Evolutionary conservation across 1,140 invertebrate species (phyloP).

Genomic region (Bombyx mandarina): DNA sequence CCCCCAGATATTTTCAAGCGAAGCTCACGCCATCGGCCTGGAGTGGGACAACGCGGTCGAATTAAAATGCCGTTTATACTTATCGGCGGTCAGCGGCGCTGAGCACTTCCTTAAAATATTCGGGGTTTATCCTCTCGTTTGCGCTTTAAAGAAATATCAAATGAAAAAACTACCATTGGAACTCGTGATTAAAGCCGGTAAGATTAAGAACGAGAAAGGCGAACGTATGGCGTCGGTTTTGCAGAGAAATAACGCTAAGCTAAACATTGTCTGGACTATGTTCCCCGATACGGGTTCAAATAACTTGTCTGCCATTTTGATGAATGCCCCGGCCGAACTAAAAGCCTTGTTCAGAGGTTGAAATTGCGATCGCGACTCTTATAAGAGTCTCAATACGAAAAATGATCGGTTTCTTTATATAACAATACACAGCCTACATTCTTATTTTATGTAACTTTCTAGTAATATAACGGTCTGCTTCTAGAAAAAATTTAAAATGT

Average conservation of each 20-base stretch:
- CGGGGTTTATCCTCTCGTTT: constrained; percentile 39
- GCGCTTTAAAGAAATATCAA: constrained; percentile 38
- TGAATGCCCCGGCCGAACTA: neutral
- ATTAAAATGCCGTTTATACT: constrained; percentile 25
- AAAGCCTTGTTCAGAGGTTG: neutral
- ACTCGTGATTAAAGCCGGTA: constrained; percentile 37
- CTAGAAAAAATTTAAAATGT: too few relatives aligned
- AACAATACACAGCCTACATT: too few relatives aligned
- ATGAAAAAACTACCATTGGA: constrained; percentile 34
- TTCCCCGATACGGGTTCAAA: constrained; percentile 19
- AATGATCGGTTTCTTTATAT: too few relatives aligned
- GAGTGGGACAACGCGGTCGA: constrained; percentile 30
- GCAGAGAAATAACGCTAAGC: constrained; percentile 15
- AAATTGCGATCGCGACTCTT: too few relatives aligned
- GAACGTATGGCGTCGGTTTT: constrained; percentile 24
- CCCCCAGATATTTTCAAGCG: constrained; percentile 23
- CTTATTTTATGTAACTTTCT: too few relatives aligned
- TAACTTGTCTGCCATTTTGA: constrained; percentile 11
- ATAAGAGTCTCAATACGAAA: too few relatives aligned
- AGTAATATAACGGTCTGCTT: too few relatives aligned
- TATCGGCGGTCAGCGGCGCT: constrained; percentile 38
- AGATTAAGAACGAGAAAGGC: constrained; percentile 34
- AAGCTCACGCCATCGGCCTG: constrained; percentile 32
- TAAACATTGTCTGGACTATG: constrained; percentile 21
- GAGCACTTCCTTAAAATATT: constrained; percentile 44